These are phyloP conservation scores for Vicugna pacos DNA, from an alignment of 2,113 vertebrate species.

Conservation along the genomic window DNA sequence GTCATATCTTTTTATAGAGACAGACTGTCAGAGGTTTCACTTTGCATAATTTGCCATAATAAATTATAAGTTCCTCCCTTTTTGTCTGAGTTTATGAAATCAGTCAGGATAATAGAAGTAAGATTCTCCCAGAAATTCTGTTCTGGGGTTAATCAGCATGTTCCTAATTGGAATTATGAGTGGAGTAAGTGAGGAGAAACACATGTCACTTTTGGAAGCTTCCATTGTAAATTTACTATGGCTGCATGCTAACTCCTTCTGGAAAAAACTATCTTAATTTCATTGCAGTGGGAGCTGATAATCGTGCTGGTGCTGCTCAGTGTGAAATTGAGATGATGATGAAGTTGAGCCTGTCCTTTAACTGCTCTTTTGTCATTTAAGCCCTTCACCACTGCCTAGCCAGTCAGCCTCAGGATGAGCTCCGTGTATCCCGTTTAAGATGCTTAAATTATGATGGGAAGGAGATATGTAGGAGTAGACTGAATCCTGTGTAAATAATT, in stretches of 20 bases:
- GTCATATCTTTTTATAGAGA: conserved; percentile 56
- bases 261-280: conserved; percentile 57
- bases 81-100: conserved; percentile 68
- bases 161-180: conserved; percentile 70
- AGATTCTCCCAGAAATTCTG: conserved; percentile 54
- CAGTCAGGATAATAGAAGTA: conserved; percentile 65
- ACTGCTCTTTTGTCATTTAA: background rate
- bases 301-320: background rate
- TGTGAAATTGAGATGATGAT: background rate
- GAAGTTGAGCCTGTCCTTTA: background rate
- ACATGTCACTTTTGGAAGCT: conserved; percentile 71
- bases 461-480: background rate
- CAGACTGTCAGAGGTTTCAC: conserved; percentile 29
- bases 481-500: background rate
- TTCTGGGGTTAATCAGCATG: conserved; percentile 71
- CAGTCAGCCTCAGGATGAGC: background rate
- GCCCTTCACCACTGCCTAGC: background rate
- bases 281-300: background rate
- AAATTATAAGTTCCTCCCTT: conserved; percentile 60
- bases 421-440: background rate
- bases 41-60: conserved; percentile 66
- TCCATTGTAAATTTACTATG: background rate
- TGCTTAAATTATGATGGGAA: background rate
- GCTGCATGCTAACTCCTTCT: conserved; percentile 30
- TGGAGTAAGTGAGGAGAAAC: conserved; percentile 65